Evolutionary conservation across 2,113 vertebrate genomes (phyloP).

Genomic region (Tenrec ecaudatus): DNA sequence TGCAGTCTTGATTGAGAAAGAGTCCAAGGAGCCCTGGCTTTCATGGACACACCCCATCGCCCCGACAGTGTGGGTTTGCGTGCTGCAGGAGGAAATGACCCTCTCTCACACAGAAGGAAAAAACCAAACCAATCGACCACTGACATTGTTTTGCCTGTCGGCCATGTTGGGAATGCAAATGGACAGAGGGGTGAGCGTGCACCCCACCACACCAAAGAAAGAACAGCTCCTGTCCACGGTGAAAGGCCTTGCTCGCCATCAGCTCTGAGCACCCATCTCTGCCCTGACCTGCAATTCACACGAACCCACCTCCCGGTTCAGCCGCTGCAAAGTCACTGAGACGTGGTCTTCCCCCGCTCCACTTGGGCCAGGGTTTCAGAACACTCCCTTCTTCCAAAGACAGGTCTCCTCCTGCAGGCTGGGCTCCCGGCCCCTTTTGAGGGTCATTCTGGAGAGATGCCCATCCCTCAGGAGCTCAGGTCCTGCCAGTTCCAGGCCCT

Average conservation of each 20-base stretch:
- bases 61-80: neutral
- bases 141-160: slow-evolving; percentile 82
- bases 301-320: slow-evolving; percentile 11
- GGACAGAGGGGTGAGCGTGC: slow-evolving; percentile 79
- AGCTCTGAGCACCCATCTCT: slow-evolving; percentile 68
- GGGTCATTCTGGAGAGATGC: neutral
- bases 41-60: neutral
- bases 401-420: neutral
- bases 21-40: neutral
- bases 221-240: slow-evolving; percentile 78
- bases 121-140: slow-evolving; percentile 74
- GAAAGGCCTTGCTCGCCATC: slow-evolving; percentile 57
- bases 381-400: neutral
- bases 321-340: slow-evolving; percentile 56
- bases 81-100: neutral
- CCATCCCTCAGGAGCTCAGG: neutral
- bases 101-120: slow-evolving; percentile 76
- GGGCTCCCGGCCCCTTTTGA: neutral
- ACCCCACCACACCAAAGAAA: slow-evolving; percentile 76
- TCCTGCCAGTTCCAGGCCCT: neutral
- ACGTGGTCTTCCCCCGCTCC: neutral
- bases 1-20: neutral
- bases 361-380: neutral
- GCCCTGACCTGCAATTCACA: slow-evolving; percentile 9
- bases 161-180: slow-evolving; percentile 79